Evolutionary conservation across 2,888 invertebrate genomes (phyloP).

Genomic region (Hydrotaea diabolus): DNA sequence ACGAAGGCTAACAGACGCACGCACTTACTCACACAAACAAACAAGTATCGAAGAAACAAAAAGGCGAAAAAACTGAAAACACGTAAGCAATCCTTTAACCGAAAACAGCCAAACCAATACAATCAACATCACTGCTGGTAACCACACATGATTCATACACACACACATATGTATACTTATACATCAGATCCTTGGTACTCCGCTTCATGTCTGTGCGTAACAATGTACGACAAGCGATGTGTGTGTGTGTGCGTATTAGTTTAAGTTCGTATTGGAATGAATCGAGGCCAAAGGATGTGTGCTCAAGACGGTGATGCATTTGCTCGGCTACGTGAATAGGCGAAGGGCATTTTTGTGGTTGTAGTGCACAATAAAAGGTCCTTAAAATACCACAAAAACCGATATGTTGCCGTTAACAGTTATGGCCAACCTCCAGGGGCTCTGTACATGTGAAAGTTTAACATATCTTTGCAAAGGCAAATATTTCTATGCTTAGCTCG

Average conservation of each 20-base stretch:
- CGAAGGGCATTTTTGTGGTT: no score
- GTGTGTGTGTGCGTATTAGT: no score
- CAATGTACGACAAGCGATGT: background rate
- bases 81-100: constrained; percentile 39
- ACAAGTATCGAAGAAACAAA: background rate
- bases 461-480: no score
- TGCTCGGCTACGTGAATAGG: background rate
- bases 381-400: no score
- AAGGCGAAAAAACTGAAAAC: constrained; percentile 1
- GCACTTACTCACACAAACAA: constrained; percentile 4
- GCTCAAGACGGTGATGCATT: background rate
- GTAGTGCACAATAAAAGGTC: no score
- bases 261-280: no score
- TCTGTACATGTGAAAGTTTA: no score
- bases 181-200: background rate
- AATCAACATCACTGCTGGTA: background rate
- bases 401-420: no score
- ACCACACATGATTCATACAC: background rate
- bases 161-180: background rate
- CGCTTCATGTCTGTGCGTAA: background rate
- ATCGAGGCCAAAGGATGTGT: background rate
- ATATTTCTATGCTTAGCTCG: no score
- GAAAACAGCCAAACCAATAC: constrained; percentile 2
- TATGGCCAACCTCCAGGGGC: no score
- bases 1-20: background rate